Evolutionary conservation across 2,113 vertebrate genomes (phyloP).

Genomic region (Machaerirhynchus nigripectus): DNA sequence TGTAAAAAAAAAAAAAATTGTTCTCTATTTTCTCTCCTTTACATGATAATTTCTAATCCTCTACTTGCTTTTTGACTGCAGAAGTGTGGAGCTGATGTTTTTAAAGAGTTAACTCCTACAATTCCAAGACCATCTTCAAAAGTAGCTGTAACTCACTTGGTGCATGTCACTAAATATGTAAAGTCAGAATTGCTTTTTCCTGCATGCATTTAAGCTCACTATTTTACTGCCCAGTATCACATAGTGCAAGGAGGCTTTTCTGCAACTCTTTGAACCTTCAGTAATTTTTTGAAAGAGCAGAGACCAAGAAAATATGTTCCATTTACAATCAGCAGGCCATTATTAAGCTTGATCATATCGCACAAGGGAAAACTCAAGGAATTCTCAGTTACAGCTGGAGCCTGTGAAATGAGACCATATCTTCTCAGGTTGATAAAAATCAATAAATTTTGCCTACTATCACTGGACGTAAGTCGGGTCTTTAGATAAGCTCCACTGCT

Average conservation of each 20-base stretch:
- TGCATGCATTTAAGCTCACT: not conserved
- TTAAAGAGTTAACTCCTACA: not conserved
- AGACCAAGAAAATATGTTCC: not conserved
- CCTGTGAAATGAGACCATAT: not conserved
- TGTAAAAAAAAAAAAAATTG: not conserved
- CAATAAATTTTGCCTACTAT: not conserved
- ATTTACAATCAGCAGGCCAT: not conserved
- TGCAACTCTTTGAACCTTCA: not conserved
- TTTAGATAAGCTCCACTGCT: not conserved
- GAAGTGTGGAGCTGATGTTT: not conserved
- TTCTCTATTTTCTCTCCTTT: not conserved
- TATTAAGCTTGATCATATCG: not conserved
- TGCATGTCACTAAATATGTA: not conserved
- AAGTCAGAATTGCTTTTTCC: not conserved
- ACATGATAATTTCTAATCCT: not conserved
- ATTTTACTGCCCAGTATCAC: not conserved
- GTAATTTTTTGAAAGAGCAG: not conserved
- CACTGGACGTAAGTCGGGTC: not conserved
- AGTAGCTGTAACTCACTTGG: not conserved
- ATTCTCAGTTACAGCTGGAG: not conserved
- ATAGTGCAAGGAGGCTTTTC: not conserved
- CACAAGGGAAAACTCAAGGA: not conserved
- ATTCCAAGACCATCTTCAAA: not conserved
- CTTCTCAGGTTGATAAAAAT: not conserved
- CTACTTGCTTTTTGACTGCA: not conserved